Conservation (phyloP, 1,140 invertebrate genomes). For the Brachionus angularis region DNA sequence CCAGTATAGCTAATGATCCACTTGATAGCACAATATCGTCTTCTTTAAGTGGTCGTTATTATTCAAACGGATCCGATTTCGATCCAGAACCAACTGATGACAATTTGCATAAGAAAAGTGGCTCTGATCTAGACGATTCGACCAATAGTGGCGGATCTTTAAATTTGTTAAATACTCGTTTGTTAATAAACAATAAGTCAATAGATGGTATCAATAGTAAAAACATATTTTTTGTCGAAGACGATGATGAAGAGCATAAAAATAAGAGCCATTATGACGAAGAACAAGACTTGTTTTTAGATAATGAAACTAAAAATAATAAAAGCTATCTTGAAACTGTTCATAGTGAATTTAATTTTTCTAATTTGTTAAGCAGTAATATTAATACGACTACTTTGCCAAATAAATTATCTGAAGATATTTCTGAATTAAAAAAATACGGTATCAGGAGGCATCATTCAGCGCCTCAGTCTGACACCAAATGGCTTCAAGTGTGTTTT, state of each 20-base stretch:
- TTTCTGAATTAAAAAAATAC: slow-evolving; percentile 27
- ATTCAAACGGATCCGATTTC: not conserved
- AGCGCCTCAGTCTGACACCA: slow-evolving; percentile 32
- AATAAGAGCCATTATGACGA: slow-evolving; percentile 6
- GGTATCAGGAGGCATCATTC: slow-evolving; percentile 43
- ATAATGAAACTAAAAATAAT: slow-evolving; percentile 8
- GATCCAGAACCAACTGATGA: not conserved
- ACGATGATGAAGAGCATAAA: slow-evolving; percentile 3
- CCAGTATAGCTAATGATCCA: slow-evolving; percentile 10
- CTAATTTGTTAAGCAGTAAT: not conserved
- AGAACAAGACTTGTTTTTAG: not conserved
- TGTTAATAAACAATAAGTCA: no score
- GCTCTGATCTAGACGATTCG: not conserved
- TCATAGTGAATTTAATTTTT: slow-evolving; percentile 15
- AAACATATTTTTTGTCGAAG: slow-evolving; percentile 30
- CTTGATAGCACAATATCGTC: slow-evolving; percentile 9
- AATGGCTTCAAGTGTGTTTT: slow-evolving; percentile 35
- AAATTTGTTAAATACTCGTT: no score
- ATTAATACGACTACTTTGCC: slow-evolving; percentile 19
- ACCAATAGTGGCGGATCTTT: no score
- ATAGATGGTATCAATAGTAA: no score
- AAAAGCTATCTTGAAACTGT: slow-evolving; percentile 8
- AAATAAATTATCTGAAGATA: slow-evolving; percentile 28
- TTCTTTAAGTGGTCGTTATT: slow-evolving; percentile 10
- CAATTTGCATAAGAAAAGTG: not conserved